Base-by-base conservation (phyloP, 2,113 vertebrate genomes). In the Urocynchramus pylzowi region DNA sequence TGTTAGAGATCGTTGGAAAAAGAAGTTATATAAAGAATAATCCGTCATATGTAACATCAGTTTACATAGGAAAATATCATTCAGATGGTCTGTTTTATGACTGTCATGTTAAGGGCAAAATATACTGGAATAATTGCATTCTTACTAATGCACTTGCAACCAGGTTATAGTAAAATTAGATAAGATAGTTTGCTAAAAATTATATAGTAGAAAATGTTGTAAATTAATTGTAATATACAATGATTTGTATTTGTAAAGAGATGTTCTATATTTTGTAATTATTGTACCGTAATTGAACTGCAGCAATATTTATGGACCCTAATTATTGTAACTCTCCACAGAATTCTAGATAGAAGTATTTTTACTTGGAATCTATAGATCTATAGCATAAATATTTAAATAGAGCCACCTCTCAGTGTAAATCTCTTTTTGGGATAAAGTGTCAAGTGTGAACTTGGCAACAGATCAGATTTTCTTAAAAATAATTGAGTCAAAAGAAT, bases 201-300 rank as follows among this genome's bases (percentile, higher is more conserved):
- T 99, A 98, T 98, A 98, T 97, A 98, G 97, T 98, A 98, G 95
- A 98, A 97, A 98, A 98, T 98, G 98, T 95, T 99, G 99, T 99
- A 99, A 98, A 99, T 98, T 71, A 98, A 96, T 98, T 99, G 99
- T 99, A 99, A 99, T 98, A 99, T 99, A 99, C 89, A 95, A 97
- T 97, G 94, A 98, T 99, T 98, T 98, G 98, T 98, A 99, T 99
- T 99, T 99, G 99, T 99, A 99, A 99, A 99, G 99, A 99, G 99
- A 99, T 99, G 98, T 98, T 99, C 98, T 99, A 99, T 99, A 99
- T 99, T 99, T 99, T 99, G 99, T 99, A 99, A 99, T 99, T 99
- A 99, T 98, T 97, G 98, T 99, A 99, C 98, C 93, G 98, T 99
- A 99, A 98, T 98, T 98, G 98, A 99, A 98, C 98, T 97, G 98